Evolutionary conservation across 2,113 vertebrate genomes (phyloP).

Genomic region (Martes martes): DNA sequence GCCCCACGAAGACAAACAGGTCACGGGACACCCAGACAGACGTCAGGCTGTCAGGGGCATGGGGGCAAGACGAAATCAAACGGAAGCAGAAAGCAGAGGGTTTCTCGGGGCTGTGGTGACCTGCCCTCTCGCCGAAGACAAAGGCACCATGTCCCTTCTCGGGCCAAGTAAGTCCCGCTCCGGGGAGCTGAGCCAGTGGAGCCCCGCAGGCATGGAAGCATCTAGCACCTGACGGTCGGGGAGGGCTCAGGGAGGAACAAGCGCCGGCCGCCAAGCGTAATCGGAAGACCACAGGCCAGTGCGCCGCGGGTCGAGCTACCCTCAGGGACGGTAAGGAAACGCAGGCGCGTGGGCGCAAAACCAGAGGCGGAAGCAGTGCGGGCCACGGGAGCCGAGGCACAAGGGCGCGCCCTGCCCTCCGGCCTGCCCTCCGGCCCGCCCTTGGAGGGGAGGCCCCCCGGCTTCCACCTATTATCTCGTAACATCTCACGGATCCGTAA

Average conservation of each 20-base stretch:
- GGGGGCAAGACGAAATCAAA: not conserved
- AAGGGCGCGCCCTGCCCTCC: not conserved
- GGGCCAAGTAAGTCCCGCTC: not conserved
- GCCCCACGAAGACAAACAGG: not conserved
- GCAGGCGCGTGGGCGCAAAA: fast-evolving
- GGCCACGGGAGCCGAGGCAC: not conserved
- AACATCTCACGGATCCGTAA: not conserved
- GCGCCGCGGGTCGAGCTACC: fast-evolving
- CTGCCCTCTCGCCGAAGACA: fast-evolving
- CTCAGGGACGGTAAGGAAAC: fast-evolving
- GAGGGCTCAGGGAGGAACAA: not conserved
- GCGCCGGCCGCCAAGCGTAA: not conserved
- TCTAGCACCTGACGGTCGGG: fast-evolving
- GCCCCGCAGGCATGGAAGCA: not conserved
- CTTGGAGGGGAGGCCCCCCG: not conserved
- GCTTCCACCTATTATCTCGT: fast-evolving
- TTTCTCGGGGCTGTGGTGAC: too few species aligned
- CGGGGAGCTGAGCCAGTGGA: not conserved
- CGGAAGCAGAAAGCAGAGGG: not conserved
- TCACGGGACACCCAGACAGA: not conserved
- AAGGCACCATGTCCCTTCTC: too few species aligned
- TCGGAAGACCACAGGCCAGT: fast-evolving
- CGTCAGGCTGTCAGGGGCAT: fast-evolving
- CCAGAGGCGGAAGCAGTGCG: fast-evolving
- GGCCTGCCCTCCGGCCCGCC: not conserved